Evolutionary conservation across 2,888 invertebrate genomes (phyloP).

Genomic region (Spilosoma lubricipeda): DNA sequence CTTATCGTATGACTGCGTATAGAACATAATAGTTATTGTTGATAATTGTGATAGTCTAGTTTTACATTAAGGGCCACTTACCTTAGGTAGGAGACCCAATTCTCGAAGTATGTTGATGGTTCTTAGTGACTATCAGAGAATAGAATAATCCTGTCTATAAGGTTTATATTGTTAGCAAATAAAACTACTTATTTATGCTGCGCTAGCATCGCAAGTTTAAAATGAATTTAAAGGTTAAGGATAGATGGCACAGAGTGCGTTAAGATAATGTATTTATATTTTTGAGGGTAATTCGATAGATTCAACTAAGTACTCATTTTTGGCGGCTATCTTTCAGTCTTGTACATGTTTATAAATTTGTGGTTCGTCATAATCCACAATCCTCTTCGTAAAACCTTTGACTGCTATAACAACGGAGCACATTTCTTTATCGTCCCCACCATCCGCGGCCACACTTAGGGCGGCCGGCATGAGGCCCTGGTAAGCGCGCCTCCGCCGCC

Average conservation of each 20-base stretch:
- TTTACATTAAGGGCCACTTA: slow-evolving; percentile 41
- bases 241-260: background rate
- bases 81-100: background rate
- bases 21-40: slow-evolving; percentile 60
- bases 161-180: background rate
- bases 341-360: too few relatives aligned
- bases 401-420: too few relatives aligned
- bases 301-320: background rate
- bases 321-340: background rate
- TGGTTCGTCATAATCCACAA: too few relatives aligned
- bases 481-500: too few relatives aligned
- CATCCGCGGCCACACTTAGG: too few relatives aligned
- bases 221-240: background rate
- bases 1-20: slow-evolving; percentile 14
- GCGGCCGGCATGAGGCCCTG: too few relatives aligned
- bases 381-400: too few relatives aligned
- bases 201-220: background rate
- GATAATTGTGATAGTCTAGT: slow-evolving; percentile 70
- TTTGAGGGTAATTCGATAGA: background rate
- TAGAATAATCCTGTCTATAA: background rate
- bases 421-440: too few relatives aligned
- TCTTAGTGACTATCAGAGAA: slow-evolving; percentile 1
- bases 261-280: background rate
- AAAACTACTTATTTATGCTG: background rate
- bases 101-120: background rate